phyloP scores from a whole-genome alignment of 2,113 vertebrate species.

The Promerops cafer region DNA sequence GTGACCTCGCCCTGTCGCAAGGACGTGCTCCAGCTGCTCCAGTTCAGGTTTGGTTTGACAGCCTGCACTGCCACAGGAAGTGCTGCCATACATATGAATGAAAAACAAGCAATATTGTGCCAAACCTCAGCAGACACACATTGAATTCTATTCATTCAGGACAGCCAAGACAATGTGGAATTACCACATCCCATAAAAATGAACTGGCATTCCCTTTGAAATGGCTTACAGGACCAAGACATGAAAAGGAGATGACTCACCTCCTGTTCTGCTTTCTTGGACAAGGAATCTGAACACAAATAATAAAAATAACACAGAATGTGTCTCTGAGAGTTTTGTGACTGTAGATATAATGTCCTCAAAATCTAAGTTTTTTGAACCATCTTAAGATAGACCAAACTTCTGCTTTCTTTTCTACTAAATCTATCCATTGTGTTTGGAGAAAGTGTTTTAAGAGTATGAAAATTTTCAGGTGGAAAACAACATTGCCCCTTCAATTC shows the following conservation, averaged over 20 bases:
- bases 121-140: neutral
- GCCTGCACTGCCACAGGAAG: neutral
- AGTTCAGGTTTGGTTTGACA: neutral
- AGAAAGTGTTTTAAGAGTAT: neutral
- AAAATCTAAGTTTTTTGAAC: neutral
- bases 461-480: neutral
- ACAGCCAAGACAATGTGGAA: neutral
- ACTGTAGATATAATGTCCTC: neutral
- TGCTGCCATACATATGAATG: neutral
- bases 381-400: neutral
- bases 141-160: neutral
- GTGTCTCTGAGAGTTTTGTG: neutral
- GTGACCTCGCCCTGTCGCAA: neutral
- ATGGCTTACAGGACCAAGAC: neutral
- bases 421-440: neutral
- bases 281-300: neutral
- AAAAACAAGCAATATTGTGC: neutral
- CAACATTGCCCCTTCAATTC: neutral
- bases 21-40: neutral
- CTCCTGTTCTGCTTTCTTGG: neutral
- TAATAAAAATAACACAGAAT: neutral
- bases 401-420: neutral
- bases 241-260: neutral
- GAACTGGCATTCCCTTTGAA: neutral
- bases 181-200: neutral